These are phyloP conservation scores for Eublepharis macularius DNA, from an alignment of 2,113 vertebrate species.

Conservation along the genomic window DNA sequence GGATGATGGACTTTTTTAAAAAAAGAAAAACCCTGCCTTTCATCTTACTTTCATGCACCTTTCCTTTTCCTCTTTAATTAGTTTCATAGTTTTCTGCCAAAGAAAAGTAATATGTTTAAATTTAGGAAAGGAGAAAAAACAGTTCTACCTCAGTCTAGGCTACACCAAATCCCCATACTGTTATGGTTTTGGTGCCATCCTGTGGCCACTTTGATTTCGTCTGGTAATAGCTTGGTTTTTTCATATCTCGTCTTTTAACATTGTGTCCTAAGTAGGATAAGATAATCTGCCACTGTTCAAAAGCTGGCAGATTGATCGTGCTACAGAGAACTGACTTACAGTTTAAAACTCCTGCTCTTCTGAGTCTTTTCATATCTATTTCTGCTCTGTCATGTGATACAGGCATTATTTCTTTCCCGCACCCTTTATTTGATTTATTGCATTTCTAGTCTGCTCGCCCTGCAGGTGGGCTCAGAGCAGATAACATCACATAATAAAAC, in stretches of 20 bases:
- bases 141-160: not conserved
- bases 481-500: too few relatives aligned
- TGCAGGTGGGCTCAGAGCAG: too few relatives aligned
- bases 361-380: not conserved
- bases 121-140: fast-evolving
- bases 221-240: not conserved
- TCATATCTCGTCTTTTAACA: not conserved
- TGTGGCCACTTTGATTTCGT: slow-evolving; percentile 4
- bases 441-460: too few relatives aligned
- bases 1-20: not conserved
- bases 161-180: not conserved
- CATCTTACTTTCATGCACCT: not conserved
- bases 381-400: not conserved
- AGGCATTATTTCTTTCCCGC: not conserved
- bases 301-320: not conserved
- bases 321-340: not conserved
- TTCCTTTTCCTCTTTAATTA: not conserved
- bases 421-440: too few relatives aligned
- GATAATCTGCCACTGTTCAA: not conserved
- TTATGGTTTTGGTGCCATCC: slow-evolving; percentile 58
- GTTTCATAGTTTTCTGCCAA: not conserved
- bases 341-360: not conserved
- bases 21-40: not conserved
- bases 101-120: not conserved
- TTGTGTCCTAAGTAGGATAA: not conserved